Percentiles rank a stretch among this genome's conserved stretches.
These are phyloP conservation scores for Urophycis tenuis DNA, from an alignment of 2,797 vertebrate species.

Conservation along the genomic window DNA sequence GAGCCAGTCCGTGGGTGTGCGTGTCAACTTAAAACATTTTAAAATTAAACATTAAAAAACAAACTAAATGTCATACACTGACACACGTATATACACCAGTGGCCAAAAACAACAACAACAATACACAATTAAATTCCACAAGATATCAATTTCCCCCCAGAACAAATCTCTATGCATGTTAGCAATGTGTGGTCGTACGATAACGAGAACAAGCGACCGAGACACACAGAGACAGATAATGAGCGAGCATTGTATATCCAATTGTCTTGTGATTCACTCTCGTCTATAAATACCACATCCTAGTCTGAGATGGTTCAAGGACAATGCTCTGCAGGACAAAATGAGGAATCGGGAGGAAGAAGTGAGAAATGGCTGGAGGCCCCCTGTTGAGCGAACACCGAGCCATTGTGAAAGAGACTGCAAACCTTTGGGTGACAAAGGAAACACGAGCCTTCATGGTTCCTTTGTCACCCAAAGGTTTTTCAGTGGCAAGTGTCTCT, in stretches of 20 bases:
- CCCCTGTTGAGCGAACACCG: conserved; percentile 58
- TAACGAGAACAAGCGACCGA: not conserved
- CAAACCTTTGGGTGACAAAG: conserved; percentile 68
- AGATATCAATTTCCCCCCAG: not conserved
- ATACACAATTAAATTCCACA: not conserved
- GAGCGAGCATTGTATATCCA: conserved; percentile 10
- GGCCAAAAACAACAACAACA: too few species aligned
- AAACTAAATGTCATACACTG: not conserved
- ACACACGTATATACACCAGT: not conserved
- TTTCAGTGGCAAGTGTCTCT: conserved; percentile 38
- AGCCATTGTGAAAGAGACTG: conserved; percentile 75
- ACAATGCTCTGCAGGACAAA: conserved; percentile 61
- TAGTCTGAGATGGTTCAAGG: conserved; percentile 38
- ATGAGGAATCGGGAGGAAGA: conserved; percentile 83
- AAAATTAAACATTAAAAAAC: not conserved
- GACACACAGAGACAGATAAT: not conserved
- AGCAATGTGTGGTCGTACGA: not conserved
- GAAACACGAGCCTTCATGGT: too few species aligned
- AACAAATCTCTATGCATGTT: not conserved
- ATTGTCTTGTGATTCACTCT: conserved; percentile 56
- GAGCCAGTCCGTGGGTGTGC: conserved; percentile 11
- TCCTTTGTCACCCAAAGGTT: too few species aligned
- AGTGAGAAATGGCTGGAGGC: conserved; percentile 75
- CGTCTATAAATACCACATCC: conserved; percentile 59
- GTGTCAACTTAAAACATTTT: conserved; percentile 5